Evolutionary conservation across 2,113 vertebrate genomes (phyloP), one percentile per base, ranked within the genome.

Genomic region (Murina feae): DNA sequence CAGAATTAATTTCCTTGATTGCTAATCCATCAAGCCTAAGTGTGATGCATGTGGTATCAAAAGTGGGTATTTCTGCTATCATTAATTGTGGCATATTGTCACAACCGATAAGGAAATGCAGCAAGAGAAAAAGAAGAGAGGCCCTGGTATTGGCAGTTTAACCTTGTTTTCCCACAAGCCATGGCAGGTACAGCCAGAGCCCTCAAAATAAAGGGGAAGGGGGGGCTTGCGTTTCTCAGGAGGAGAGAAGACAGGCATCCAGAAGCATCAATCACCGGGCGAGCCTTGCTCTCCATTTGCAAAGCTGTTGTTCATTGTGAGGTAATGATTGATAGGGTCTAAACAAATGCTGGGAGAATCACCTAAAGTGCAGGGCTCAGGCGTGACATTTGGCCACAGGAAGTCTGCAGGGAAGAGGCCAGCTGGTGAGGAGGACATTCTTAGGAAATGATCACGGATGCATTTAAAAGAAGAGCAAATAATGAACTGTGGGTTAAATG

Each of bases 1-100:
- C 95, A 98, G 98, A 98, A 98, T 98, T 98, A 98, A 98, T 98
- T 98, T 98, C 97, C 96, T 97, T 98, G 98, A 98, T 98, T 98
- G 97, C 96, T 98, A 98, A 98, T 98, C 98, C 97, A 98, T 98
- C 98, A 98, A n/a, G 66, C 90, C 97, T 98, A 98, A 98, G 98
- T 98, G 98, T 98, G 98, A 98, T 98, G 94, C 97, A 98, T 98
- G 97, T 39, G 93, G 98, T 97, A 98, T 98, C 98, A 98, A 98
- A 97, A 95, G 97, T 58, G 96, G 95, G 96, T 97, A 98, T 98
- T 98, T 98, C 97, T 98, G 97, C 98, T 98, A 98, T 98, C 98
- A 98, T 98, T 98, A 98, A 98, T 98, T 98, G 98, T 98, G 98
- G 97, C 97, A 98, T 95, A 97, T 97, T 98, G 98, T 98, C 98